phyloP scores from a whole-genome alignment of 2,888 invertebrate genomes.

The Pollenia griseotomentosa region DNA sequence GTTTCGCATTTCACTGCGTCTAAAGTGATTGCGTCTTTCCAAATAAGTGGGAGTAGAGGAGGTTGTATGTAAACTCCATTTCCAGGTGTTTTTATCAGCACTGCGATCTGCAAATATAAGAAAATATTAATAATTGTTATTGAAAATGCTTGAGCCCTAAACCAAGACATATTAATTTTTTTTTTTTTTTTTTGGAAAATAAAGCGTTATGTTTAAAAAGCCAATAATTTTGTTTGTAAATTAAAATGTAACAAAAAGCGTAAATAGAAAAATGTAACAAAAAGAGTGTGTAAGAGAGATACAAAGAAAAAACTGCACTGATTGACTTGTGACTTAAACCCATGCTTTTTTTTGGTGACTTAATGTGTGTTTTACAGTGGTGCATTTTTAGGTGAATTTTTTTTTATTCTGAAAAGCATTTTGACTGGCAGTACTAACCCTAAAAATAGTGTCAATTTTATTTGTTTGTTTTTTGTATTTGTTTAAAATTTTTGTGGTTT shows the following conservation, averaged over 20 bases:
- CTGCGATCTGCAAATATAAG: conserved; percentile 80
- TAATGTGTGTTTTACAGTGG: conserved; percentile 45
- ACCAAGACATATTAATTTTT: conserved; percentile 2
- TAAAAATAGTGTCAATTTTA: conserved; percentile 58
- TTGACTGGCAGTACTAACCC: conserved; percentile 71
- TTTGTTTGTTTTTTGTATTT: conserved; percentile 23
- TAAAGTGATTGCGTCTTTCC: conserved; percentile 91
- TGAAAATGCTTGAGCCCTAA: background rate
- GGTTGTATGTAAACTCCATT: conserved; percentile 87
- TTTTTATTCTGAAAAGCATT: conserved; percentile 47
- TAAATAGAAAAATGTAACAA: background rate
- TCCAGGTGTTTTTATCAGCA: conserved; percentile 84
- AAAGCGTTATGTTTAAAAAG: conserved; percentile 52
- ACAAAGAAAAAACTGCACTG: background rate
- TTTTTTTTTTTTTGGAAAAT: background rate
- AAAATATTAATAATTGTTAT: background rate
- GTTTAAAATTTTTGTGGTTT: conserved; percentile 54
- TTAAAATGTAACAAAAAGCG: conserved; percentile 19
- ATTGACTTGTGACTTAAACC: conserved; percentile 58
- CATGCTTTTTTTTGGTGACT: conserved; percentile 61
- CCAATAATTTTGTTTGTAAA: conserved; percentile 19
- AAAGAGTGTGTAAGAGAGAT: background rate
- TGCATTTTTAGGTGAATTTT: conserved; percentile 40
- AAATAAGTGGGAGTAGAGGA: conserved; percentile 94
- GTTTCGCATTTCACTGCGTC: conserved; percentile 86